phyloP scores from a whole-genome alignment of 2,113 vertebrate genomes.

The Bos indicus region DNA sequence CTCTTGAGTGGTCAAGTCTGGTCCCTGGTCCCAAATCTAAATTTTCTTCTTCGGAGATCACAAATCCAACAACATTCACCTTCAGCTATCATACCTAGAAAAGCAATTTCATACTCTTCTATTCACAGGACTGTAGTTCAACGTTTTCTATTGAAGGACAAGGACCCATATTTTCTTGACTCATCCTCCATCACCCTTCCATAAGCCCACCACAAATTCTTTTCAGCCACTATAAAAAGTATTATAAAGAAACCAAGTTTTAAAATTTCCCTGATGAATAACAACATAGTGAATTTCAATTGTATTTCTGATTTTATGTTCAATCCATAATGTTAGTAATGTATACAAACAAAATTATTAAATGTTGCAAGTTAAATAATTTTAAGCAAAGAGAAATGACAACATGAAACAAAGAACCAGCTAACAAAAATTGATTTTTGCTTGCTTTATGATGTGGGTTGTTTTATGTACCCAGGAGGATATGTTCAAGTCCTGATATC shows the following conservation, averaged over 20 bases:
- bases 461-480: not conserved
- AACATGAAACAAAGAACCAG: not conserved
- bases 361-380: not conserved
- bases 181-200: not conserved
- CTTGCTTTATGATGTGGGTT: not conserved
- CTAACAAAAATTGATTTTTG: not conserved
- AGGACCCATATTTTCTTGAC: not conserved
- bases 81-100: not conserved
- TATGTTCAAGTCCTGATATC: not conserved
- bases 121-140: not conserved
- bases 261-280: not conserved
- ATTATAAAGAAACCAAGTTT: not conserved
- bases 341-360: not conserved
- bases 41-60: not conserved
- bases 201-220: not conserved
- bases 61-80: fast-evolving
- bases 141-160: not conserved
- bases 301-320: not conserved
- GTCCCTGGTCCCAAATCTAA: not conserved
- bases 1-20: not conserved
- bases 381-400: not conserved
- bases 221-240: not conserved
- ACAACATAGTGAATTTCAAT: not conserved
- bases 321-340: not conserved
- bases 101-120: not conserved